Percentiles rank a stretch among this genome's conserved stretches.
Conservation (phyloP, 2,797 vertebrate genomes). For the Aplochiton taeniatus region DNA sequence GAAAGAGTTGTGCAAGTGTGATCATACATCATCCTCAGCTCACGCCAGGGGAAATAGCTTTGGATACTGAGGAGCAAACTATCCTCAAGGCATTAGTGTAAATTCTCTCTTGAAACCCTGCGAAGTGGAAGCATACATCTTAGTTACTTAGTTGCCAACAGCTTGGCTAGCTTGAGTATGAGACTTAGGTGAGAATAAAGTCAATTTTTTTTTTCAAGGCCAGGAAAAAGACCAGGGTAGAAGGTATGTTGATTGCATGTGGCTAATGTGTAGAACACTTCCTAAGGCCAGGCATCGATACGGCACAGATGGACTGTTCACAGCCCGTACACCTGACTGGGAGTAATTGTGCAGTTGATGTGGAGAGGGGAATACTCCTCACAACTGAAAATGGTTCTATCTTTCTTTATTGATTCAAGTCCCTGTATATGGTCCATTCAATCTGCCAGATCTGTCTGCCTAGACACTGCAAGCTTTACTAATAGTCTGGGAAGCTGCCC, state of each 20-base stretch:
- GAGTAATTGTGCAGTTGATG: slow-evolving; percentile 60
- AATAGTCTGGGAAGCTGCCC: slow-evolving; percentile 32
- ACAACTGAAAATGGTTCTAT: slow-evolving; percentile 47
- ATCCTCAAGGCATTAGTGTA: slow-evolving; percentile 28
- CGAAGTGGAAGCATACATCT: slow-evolving; percentile 31
- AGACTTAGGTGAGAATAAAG: neutral
- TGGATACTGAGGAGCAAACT: slow-evolving; percentile 31
- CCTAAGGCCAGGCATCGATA: slow-evolving; percentile 43
- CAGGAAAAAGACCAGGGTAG: slow-evolving; percentile 21
- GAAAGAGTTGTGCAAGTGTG: slow-evolving; percentile 20
- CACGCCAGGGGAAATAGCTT: slow-evolving; percentile 38
- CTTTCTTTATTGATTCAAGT: slow-evolving; percentile 48
- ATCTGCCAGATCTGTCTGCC: slow-evolving; percentile 45
- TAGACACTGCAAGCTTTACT: slow-evolving; percentile 41
- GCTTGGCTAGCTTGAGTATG: neutral
- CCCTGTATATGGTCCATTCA: slow-evolving; percentile 46
- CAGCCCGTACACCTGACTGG: slow-evolving; percentile 46
- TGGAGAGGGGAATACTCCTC: slow-evolving; percentile 48
- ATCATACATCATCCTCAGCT: slow-evolving; percentile 31
- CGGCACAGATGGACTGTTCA: slow-evolving; percentile 53
- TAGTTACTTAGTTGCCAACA: neutral
- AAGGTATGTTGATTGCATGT: slow-evolving; percentile 56
- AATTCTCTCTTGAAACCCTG: slow-evolving; percentile 22
- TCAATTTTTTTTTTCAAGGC: slow-evolving; percentile 18
- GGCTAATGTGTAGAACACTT: slow-evolving; percentile 38